phyloP scores from a whole-genome alignment of 2,797 vertebrate species.

The Tarsius wallacei region DNA sequence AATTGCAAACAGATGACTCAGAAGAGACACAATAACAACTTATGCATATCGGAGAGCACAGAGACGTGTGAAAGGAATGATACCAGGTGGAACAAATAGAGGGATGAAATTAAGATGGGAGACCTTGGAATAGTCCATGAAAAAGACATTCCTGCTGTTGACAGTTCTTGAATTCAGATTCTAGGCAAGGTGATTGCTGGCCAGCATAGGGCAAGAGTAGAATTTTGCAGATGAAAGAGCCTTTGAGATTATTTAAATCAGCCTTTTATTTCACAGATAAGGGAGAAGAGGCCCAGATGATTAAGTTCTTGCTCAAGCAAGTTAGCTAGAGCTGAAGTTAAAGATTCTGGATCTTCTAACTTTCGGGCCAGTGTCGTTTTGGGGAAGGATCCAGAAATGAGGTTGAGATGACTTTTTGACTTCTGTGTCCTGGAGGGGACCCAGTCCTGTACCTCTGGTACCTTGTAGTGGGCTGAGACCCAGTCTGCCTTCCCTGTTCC shows the following conservation, averaged over 20 bases:
- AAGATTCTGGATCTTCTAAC: neutral
- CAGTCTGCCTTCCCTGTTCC: neutral
- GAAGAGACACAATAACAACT: neutral
- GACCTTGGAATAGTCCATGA: neutral
- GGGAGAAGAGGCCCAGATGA: neutral
- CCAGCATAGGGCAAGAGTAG: neutral
- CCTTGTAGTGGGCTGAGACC: neutral
- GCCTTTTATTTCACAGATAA: slow-evolving; percentile 35
- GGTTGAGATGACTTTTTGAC: neutral
- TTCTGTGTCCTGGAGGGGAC: neutral
- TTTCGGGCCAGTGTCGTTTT: neutral
- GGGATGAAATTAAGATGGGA: neutral
- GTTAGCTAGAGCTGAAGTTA: neutral
- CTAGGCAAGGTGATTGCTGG: neutral
- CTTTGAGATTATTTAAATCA: slow-evolving; percentile 23
- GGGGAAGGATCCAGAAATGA: neutral
- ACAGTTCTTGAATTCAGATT: neutral
- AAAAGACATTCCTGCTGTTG: neutral
- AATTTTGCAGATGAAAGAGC: neutral
- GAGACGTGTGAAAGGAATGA: neutral
- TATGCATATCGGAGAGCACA: neutral
- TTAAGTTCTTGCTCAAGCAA: neutral
- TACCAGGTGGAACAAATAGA: neutral
- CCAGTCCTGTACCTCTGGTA: neutral
- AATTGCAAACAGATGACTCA: slow-evolving; percentile 49